phyloP scores from a whole-genome alignment of 2,113 vertebrate genomes.

The Amazona guildingii region DNA sequence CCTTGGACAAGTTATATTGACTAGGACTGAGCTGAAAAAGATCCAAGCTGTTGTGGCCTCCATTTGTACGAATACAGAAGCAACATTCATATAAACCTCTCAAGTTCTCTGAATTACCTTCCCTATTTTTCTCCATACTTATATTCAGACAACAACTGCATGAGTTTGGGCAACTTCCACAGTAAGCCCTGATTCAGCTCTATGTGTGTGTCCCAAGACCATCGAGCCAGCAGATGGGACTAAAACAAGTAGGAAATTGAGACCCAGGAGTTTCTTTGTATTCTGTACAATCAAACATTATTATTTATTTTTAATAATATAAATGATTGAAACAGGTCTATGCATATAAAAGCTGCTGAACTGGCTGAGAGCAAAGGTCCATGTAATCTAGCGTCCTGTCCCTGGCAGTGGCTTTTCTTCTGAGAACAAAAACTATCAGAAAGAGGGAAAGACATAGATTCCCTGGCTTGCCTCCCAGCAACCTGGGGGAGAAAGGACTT shows the following conservation, averaged over 20 bases:
- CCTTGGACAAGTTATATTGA: not conserved
- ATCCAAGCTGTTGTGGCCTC: not conserved
- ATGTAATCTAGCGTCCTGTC: not conserved
- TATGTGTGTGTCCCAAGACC: not conserved
- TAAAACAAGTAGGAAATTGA: not conserved
- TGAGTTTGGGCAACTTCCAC: not conserved
- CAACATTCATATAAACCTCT: not conserved
- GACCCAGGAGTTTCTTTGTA: not conserved
- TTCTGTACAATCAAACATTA: not conserved
- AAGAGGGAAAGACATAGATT: not conserved
- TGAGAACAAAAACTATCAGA: not conserved
- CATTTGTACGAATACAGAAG: not conserved
- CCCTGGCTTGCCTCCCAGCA: not conserved
- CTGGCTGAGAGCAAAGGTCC: not conserved
- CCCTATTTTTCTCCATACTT: not conserved
- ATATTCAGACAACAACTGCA: not conserved
- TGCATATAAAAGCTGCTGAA: not conserved
- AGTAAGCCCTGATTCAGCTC: fast-evolving
- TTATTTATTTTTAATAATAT: not conserved
- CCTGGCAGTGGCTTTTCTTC: not conserved
- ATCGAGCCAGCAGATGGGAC: not conserved
- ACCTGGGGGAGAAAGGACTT: fast-evolving
- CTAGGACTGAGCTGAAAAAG: not conserved
- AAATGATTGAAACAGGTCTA: not conserved
- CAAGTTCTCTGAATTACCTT: not conserved